Conservation (phyloP, 1,140 invertebrate species). For the Nilaparvata lugens region DNA sequence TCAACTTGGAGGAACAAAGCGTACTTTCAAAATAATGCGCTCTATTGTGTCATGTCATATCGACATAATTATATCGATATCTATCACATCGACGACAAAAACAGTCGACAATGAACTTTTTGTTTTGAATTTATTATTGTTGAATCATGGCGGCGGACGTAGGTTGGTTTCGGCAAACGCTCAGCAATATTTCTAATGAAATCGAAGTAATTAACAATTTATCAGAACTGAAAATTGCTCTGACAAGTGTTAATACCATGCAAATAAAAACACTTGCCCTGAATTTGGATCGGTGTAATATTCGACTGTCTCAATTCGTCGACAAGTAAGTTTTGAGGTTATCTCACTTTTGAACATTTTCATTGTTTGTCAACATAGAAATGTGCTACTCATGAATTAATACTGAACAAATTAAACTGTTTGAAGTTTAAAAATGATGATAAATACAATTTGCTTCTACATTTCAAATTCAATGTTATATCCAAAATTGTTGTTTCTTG, state of each 20-base stretch:
- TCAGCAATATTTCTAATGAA: slow-evolving; percentile 5
- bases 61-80: too few relatives aligned
- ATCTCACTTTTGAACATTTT: background rate
- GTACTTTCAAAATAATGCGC: too few relatives aligned
- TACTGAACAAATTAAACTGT: slow-evolving; percentile 6
- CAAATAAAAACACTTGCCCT: background rate
- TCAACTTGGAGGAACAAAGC: too few relatives aligned
- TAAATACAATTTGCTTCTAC: too few relatives aligned
- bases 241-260: slow-evolving; percentile 6
- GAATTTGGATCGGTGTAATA: slow-evolving; percentile 1
- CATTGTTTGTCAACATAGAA: background rate
- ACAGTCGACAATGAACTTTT: too few relatives aligned
- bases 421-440: slow-evolving; percentile 15
- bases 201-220: slow-evolving; percentile 12
- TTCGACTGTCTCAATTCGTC: slow-evolving; percentile 19
- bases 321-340: slow-evolving; percentile 16
- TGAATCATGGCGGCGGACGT: background rate
- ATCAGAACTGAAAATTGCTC: slow-evolving; percentile 12
- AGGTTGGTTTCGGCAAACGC: slow-evolving; percentile 4
- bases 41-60: too few relatives aligned
- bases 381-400: slow-evolving; percentile 8
- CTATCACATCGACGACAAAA: too few relatives aligned
- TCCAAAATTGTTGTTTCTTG: too few relatives aligned
- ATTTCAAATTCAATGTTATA: too few relatives aligned
- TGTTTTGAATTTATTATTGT: background rate